Evolutionary conservation across 2,113 vertebrate genomes (phyloP), one percentile per base, ranked within the genome.

Genomic region (Eptesicus fuscus): DNA sequence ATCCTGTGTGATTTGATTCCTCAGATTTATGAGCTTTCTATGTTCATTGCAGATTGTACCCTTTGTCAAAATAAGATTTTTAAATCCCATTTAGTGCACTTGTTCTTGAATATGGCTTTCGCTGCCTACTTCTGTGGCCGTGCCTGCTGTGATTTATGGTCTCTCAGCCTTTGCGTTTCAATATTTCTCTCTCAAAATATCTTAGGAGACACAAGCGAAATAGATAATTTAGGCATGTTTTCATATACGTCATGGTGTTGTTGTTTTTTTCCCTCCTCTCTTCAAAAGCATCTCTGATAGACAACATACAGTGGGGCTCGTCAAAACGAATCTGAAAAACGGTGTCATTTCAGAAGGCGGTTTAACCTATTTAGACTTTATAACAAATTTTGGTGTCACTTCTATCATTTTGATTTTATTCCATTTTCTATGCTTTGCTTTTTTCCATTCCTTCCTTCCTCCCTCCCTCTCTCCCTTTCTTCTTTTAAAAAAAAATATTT

Each of bases 1-100:
- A n/a, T 89, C 79, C 73, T 37, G 42, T 35, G 83, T 97, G 95
- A 96, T 93, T 96, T 94, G 93, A 96, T 96, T 97, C 74, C 86
- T 44, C 91, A 94, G 95, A 97, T 96, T 97, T 96, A 96, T 96
- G 96, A 93, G 87, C 83, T 95, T 95, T 95, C 80, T 96, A 83
- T 95, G 87, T 89, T 97, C 20, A 2, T 91, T 93, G 93, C 82
- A 95, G 86, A 93, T 96, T 30, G 44, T 96, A 83, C 90, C 93
- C 93, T 97, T 96, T 97, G 93, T 96, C 86, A 93, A 91, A 97
- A 97, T 97, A 96, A 94, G 95, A 89, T 91, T 96, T 95, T 93
- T 67, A 97, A 94, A 94, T 94, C 83, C 89, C 92, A 94, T 93
- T 96, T 96, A 96, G 95, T 90, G 95, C 44, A 59, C 89, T 94